Conservation (phyloP, 1,140 invertebrate genomes). For the Saccostrea cuccullata region DNA sequence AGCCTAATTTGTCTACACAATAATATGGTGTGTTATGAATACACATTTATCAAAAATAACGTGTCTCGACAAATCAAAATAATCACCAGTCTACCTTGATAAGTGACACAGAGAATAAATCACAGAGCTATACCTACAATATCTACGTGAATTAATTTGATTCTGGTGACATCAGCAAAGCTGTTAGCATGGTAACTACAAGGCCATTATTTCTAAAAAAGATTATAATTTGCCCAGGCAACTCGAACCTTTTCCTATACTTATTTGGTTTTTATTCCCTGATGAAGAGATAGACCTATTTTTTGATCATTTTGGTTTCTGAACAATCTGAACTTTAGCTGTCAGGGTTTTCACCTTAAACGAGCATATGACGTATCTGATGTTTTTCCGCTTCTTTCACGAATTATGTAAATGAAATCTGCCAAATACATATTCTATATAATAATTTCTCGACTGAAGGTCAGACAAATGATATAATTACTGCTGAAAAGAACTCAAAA, state of each 20-base stretch:
- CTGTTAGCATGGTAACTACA: conserved; percentile 18
- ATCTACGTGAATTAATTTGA: conserved; percentile 34
- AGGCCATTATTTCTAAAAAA: background rate
- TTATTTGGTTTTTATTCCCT: background rate
- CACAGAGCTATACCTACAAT: background rate
- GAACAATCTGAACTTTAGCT: background rate
- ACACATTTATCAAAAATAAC: conserved; percentile 26
- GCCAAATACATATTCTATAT: conserved; percentile 29
- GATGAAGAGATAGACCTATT: background rate
- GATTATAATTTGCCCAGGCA: conserved; percentile 3
- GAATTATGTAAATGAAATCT: conserved; percentile 25
- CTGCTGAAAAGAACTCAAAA: background rate
- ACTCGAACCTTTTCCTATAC: background rate
- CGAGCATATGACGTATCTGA: conserved; percentile 3
- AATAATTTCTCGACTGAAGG: background rate
- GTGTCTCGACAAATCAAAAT: conserved; percentile 31
- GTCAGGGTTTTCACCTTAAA: conserved; percentile 32
- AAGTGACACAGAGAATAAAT: conserved; percentile 21
- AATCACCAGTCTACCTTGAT: conserved; percentile 29
- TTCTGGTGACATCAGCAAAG: conserved; percentile 28
- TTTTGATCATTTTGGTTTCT: conserved; percentile 15
- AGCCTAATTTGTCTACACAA: background rate
- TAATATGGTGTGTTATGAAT: conserved; percentile 7
- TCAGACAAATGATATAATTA: conserved; percentile 23
- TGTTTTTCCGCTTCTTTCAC: conserved; percentile 30